These are phyloP conservation scores for Melitaea athalia DNA, from an alignment of 2,888 invertebrate genomes.

Conservation along the genomic window DNA sequence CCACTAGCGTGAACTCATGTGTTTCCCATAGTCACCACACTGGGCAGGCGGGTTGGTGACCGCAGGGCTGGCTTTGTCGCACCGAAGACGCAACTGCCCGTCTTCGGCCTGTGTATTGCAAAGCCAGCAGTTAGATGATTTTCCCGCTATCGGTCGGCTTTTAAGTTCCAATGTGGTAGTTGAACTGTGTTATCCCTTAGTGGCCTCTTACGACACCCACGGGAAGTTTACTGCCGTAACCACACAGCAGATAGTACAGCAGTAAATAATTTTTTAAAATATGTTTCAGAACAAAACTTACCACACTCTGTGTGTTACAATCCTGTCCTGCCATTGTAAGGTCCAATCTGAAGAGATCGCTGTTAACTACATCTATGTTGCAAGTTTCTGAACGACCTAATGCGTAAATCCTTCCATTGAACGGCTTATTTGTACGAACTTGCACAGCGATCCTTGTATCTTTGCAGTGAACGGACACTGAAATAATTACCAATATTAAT, in stretches of 20 bases:
- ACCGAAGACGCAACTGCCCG: no score
- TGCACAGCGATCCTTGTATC: slow-evolving; percentile 96
- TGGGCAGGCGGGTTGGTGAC: no score
- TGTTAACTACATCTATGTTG: slow-evolving; percentile 96
- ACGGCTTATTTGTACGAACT: slow-evolving; percentile 95
- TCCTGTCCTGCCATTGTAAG: slow-evolving; percentile 96
- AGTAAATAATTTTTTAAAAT: background rate
- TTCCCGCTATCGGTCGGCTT: no score
- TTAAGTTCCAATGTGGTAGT: no score
- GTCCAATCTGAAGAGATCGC: slow-evolving; percentile 95
- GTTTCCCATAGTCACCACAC: no score
- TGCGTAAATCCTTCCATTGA: slow-evolving; percentile 97
- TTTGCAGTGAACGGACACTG: slow-evolving; percentile 96
- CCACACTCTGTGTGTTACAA: slow-evolving; percentile 97
- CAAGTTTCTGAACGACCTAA: slow-evolving; percentile 96
- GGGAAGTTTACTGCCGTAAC: no score
- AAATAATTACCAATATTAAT: slow-evolving; percentile 45
- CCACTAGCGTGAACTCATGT: no score
- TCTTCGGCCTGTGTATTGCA: no score
- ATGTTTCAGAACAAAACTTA: slow-evolving; percentile 76
- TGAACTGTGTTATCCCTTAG: no score
- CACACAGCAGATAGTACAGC: background rate
- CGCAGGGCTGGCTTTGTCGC: no score
- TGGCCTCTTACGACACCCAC: no score
- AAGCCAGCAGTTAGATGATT: no score